These are phyloP conservation scores for Tyto alba DNA, from an alignment of 2,113 vertebrate genomes.

Conservation along the genomic window DNA sequence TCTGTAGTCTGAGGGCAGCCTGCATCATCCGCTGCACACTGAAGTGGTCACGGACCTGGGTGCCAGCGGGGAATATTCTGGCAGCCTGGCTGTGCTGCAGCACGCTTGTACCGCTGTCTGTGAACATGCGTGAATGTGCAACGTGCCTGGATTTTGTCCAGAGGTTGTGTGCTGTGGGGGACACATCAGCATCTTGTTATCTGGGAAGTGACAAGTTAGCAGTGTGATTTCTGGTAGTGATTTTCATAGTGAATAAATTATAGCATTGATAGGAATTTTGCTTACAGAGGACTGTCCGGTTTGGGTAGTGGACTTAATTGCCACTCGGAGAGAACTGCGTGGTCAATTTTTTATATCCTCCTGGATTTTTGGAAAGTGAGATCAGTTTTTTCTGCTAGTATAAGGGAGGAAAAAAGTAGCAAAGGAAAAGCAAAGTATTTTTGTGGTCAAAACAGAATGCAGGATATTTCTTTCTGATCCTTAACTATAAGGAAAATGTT, in stretches of 20 bases:
- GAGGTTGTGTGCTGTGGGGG: background rate
- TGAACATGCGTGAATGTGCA: background rate
- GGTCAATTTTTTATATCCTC: background rate
- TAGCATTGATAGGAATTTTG: background rate
- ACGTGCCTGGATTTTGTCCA: background rate
- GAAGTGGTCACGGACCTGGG: background rate
- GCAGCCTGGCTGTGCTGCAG: background rate
- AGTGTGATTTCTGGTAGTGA: background rate
- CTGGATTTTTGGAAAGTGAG: constrained; percentile 18
- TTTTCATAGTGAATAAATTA: background rate
- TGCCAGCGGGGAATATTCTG: background rate
- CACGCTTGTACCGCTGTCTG: background rate
- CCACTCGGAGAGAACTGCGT: background rate
- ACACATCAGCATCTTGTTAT: background rate
- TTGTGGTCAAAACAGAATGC: constrained; percentile 5
- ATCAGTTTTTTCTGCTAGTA: constrained; percentile 31
- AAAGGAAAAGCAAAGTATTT: background rate
- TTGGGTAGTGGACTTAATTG: background rate
- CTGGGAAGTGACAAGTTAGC: background rate
- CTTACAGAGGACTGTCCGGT: background rate
- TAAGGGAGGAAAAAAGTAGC: background rate
- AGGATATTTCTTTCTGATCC: background rate
- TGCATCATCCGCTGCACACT: background rate
- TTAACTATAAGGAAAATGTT: background rate
- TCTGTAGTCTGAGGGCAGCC: background rate